Evolutionary conservation across 2,797 vertebrate species (phyloP).

Genomic region (Varecia variegata): DNA sequence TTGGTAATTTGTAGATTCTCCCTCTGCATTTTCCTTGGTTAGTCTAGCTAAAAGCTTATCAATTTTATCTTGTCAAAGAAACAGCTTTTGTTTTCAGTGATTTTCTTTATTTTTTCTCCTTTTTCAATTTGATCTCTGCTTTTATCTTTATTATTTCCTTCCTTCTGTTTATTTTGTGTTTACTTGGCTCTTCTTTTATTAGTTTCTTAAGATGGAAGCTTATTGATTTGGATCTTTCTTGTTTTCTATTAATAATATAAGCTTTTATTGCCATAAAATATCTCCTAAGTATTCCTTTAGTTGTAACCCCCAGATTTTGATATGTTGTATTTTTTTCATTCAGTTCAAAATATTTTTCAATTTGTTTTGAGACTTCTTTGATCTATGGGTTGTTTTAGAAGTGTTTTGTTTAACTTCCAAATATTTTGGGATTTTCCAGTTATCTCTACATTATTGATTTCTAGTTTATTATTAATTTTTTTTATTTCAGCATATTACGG

Average conservation of each 20-base stretch:
- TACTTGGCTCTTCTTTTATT: background rate
- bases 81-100: background rate
- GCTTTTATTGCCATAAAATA: background rate
- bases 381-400: background rate
- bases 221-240: background rate
- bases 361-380: background rate
- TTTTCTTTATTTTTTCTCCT: background rate
- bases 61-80: background rate
- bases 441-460: background rate
- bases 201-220: background rate
- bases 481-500: too few species aligned
- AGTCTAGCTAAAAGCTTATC: background rate
- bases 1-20: background rate
- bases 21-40: background rate
- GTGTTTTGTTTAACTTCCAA: background rate
- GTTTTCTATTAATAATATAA: background rate
- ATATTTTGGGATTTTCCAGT: background rate
- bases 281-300: background rate
- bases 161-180: background rate
- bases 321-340: background rate
- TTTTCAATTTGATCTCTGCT: background rate
- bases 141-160: background rate
- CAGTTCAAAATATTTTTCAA: conserved; percentile 1
- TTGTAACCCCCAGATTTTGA: background rate
- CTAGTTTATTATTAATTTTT: background rate